Base-by-base conservation (phyloP, 2,113 vertebrate species). In the Pseudopipra pipra region DNA sequence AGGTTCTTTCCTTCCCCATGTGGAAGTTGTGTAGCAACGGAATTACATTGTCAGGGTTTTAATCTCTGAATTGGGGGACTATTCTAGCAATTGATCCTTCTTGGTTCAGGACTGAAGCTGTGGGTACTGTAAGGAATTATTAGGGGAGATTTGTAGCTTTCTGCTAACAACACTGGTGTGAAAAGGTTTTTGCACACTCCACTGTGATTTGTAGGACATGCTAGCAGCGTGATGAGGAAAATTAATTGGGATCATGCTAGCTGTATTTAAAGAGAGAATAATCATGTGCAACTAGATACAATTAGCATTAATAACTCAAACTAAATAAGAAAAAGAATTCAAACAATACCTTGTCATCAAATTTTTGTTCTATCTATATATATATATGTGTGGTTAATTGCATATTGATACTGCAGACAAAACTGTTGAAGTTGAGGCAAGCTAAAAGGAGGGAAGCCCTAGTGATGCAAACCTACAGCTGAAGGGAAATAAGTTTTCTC, bases 11-110 rank as follows among this genome's bases (percentile, higher is more conserved):
- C 96, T 95, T 96, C 78, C 66, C 81, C 77, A 75, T 70, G 85
- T 97, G 93, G 76, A 96, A 89, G 87, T 23, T 95, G 75, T 87
- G 84, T 33, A 88, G 84, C 81, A 91, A 55, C 78, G 83, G 72
- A 96, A 95, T 93, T 93, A 88, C 28, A 3, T n/a, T 89, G 90
- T 95, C 78, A 92, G 59, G 77, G 28, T 59, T 92, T 92, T 51
- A 93, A 72, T 91, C 46, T 93, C 75, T 52, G 72, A 63, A 72
- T 27, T 76, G 43, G 76, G 61, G 28, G 55, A 92, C 85, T 83
- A 83, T 54, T 35, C 55, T 90, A 90, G n/a, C 56, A 62, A 52
- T 20, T 94, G 80, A 72, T 70, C 72, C 72, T 95, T 94, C 19
- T 74, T 65, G 55, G 46, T 27, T 78, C 54, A 70, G 85, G 44